These are phyloP conservation scores for Salminus brasiliensis DNA, from an alignment of 2,113 vertebrate genomes.

Conservation along the genomic window DNA sequence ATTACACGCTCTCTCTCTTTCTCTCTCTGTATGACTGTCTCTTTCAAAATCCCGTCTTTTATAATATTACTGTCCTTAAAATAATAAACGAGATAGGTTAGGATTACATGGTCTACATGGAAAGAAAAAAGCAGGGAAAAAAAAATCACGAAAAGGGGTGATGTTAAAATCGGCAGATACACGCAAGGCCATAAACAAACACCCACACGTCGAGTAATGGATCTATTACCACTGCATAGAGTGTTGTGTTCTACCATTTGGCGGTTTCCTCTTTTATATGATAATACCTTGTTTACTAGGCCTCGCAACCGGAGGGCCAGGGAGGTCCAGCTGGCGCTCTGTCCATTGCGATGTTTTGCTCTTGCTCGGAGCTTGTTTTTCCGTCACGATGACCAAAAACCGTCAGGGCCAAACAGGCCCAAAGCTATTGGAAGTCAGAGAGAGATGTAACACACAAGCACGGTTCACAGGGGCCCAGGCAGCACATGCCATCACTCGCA, in stretches of 20 bases:
- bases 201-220: conserved; percentile 29
- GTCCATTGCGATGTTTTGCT: conserved; percentile 8
- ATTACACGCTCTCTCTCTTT: neutral
- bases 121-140: neutral
- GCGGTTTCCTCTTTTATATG: conserved; percentile 12
- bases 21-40: too few relatives aligned
- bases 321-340: conserved; percentile 11
- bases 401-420: neutral
- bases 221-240: conserved; percentile 7
- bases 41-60: conserved; percentile 9
- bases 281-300: conserved; percentile 26
- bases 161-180: conserved; percentile 6
- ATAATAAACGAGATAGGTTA: conserved; percentile 27
- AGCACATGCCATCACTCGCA: conserved; percentile 8
- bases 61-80: conserved; percentile 15
- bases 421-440: neutral
- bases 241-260: conserved; percentile 12
- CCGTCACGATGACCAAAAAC: neutral
- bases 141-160: neutral
- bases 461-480: neutral
- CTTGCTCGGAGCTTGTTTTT: conserved; percentile 28
- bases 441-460: conserved; percentile 1
- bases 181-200: conserved; percentile 27
- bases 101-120: neutral
- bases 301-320: neutral